Conservation (phyloP, 2,888 invertebrate genomes). For the Campoplex nolae region DNA sequence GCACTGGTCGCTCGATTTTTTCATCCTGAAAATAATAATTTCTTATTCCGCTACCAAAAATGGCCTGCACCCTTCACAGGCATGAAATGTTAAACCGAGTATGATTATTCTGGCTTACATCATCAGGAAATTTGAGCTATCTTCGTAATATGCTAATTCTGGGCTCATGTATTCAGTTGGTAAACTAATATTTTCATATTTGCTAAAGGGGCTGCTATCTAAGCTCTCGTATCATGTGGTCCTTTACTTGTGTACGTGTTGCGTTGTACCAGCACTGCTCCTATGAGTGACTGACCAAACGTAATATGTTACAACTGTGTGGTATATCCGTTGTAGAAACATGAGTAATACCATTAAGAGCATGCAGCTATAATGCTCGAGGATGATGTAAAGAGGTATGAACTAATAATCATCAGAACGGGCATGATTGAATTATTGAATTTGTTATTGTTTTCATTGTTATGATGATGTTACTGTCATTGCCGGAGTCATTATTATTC, state of each 20-base stretch:
- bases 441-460: neutral
- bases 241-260: slow-evolving; percentile 1
- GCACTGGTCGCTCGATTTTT: no score
- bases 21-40: no score
- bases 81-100: no score
- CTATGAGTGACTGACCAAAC: slow-evolving; percentile 53
- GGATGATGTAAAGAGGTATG: slow-evolving; percentile 41
- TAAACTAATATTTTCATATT: slow-evolving; percentile 37
- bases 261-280: slow-evolving; percentile 28
- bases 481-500: neutral
- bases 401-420: neutral
- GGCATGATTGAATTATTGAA: neutral
- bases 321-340: slow-evolving; percentile 51
- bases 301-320: slow-evolving; percentile 19
- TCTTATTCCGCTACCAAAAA: no score
- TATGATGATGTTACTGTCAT: neutral
- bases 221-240: slow-evolving; percentile 14
- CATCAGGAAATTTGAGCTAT: no score
- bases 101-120: neutral
- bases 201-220: slow-evolving; percentile 24
- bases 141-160: neutral
- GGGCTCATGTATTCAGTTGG: neutral
- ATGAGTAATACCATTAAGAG: slow-evolving; percentile 56
- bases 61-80: no score
- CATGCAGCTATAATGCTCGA: slow-evolving; percentile 23